Evolutionary conservation across 2,113 vertebrate genomes (phyloP), one percentile per base, ranked within the genome.

Genomic region (Gymnobelideus leadbeateri): DNA sequence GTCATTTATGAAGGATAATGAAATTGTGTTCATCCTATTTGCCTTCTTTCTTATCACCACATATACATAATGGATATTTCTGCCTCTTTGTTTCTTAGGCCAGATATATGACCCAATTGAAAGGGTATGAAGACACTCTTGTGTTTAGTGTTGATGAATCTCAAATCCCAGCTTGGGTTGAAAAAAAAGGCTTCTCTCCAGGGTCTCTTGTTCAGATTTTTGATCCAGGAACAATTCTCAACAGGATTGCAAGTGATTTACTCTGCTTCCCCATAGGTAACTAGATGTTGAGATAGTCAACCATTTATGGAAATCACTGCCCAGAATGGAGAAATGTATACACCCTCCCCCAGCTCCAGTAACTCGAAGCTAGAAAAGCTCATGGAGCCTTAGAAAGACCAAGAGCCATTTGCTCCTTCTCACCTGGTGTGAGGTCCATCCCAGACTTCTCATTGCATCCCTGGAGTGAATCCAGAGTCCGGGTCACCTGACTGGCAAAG

Each of bases 381-480:
- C 47, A 52, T 51, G 25, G 47, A 49, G 21, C 51, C 50, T 11
- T 24, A 53, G 14, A 46, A 0, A 50, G 46, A 49, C 52, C 3
- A 3, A 50, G 14, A 24, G 14, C 23, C 43, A 61, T 49, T 0
- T 0, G n/a, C 0, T 26, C 6, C 21, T 24, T 16, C 99, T 77
- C 96, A 99, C 99, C 99, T 98, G 99, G 99, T 0, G 99, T 99
- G 94, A 99, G 99, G 98, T 99, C 99, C 99, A 99, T 99, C 96
- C 99, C 97, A 2, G 99, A 98, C 97, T 99, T 99, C 98, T 99
- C 99, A 0, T 99, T 99, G 98, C 99, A 99, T 97, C 99, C 99
- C 95, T 99, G 99, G 95, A 99, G 99, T 0, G 99, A 99, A 98
- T 99, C 99, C 31, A 99, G 98, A 0, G 99, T 99, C 53, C 99